phyloP scores from a whole-genome alignment of 2,113 vertebrate genomes.

The Sebastes fasciatus region DNA sequence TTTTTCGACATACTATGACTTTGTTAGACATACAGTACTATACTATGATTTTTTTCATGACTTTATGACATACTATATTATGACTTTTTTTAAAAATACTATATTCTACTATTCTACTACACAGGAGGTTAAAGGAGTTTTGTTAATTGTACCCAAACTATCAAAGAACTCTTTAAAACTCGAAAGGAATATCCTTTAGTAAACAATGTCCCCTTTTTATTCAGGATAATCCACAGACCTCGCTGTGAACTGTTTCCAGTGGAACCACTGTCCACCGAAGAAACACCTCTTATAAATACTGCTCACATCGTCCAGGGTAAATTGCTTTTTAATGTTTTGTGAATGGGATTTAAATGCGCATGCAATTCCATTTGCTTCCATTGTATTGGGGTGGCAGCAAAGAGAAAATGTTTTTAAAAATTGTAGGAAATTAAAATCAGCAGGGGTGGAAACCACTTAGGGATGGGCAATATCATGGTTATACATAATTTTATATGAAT shows the following conservation, averaged over 20 bases:
- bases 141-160: not conserved
- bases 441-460: not conserved
- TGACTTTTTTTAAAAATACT: no score
- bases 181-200: not conserved
- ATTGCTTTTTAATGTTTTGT: no score
- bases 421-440: not conserved
- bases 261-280: no score
- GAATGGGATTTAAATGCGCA: no score
- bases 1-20: no score
- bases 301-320: no score
- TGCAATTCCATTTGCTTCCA: no score
- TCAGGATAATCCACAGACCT: not conserved
- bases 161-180: not conserved
- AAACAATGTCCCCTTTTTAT: not conserved
- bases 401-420: not conserved
- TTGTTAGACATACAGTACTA: not conserved
- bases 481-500: not conserved
- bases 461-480: not conserved
- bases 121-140: not conserved
- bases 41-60: not conserved
- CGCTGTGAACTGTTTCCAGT: no score
- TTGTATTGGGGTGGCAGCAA: no score
- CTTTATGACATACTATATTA: not conserved
- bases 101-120: no score
- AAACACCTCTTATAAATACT: no score